phyloP scores from a whole-genome alignment of 2,113 vertebrate species.

The Seriola aureovittata region DNA sequence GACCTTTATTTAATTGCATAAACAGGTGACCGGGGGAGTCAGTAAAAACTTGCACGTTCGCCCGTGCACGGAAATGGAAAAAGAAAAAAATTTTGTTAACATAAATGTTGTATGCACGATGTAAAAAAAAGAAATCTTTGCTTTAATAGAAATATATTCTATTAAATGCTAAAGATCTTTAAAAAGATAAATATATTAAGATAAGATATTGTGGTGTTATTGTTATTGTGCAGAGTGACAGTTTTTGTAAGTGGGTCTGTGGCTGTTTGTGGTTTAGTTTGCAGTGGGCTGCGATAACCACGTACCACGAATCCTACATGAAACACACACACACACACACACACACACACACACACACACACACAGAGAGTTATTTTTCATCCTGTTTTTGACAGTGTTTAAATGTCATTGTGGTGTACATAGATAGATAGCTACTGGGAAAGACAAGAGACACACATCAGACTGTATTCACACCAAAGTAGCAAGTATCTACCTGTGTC shows the following conservation, averaged over 20 bases:
- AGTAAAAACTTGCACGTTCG: not conserved
- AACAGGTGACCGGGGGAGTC: slow-evolving; percentile 39
- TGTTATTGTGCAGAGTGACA: not conserved
- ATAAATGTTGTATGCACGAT: not conserved
- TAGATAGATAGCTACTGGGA: not conserved
- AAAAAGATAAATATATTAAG: no score
- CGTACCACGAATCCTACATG: not conserved
- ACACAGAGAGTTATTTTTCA: slow-evolving; percentile 6
- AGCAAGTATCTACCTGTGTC: no score
- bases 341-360: not conserved
- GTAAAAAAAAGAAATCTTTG: not conserved
- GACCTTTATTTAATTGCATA: slow-evolving; percentile 48
- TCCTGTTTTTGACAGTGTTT: slow-evolving; percentile 31
- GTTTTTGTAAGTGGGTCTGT: not conserved
- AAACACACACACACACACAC: not conserved
- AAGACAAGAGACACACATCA: not conserved
- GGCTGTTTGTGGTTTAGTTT: not conserved
- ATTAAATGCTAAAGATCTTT: not conserved
- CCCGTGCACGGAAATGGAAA: slow-evolving; percentile 18
- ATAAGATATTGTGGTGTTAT: not conserved
- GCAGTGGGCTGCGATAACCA: slow-evolving; percentile 20
- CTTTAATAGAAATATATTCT: not conserved
- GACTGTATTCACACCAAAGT: not conserved
- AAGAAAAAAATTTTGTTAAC: not conserved
- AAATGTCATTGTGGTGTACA: slow-evolving; percentile 33